Evolutionary conservation across 2,797 vertebrate genomes (phyloP).

Genomic region (Periparus ater): DNA sequence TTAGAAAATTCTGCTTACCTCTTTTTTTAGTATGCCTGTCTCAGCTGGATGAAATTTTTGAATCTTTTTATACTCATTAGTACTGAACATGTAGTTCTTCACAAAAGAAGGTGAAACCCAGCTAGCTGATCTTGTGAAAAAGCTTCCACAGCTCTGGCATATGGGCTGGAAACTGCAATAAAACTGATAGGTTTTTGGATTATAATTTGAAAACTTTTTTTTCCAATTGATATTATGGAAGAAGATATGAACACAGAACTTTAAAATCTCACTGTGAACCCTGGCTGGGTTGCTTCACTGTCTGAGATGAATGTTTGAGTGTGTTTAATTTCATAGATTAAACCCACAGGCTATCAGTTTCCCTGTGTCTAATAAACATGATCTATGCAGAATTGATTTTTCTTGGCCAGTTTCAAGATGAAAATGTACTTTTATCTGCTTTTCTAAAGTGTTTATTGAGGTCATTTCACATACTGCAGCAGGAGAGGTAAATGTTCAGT

Average conservation of each 20-base stretch:
- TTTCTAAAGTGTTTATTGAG: not conserved
- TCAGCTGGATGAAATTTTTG: not conserved
- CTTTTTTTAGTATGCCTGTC: not conserved
- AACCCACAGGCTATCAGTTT: not conserved
- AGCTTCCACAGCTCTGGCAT: not conserved
- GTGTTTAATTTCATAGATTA: slow-evolving; percentile 25
- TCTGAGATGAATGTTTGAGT: not conserved
- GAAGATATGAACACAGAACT: not conserved
- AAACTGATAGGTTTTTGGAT: not conserved
- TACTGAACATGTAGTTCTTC: not conserved
- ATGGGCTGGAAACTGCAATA: not conserved
- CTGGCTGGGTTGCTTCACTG: not conserved
- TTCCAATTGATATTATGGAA: not conserved
- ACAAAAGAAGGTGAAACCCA: not conserved
- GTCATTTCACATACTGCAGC: not conserved
- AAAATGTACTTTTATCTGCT: slow-evolving; percentile 15
- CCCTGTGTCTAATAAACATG: slow-evolving; percentile 14
- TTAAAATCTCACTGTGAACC: not conserved
- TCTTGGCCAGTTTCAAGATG: slow-evolving; percentile 35
- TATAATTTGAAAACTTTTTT: not conserved
- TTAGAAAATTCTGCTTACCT: not conserved
- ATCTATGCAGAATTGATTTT: slow-evolving; percentile 42
- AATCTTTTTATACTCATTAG: not conserved
- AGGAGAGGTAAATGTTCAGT: not conserved
- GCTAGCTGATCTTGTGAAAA: not conserved